Conservation (phyloP, 2,113 vertebrate genomes). For the Apistogramma diplotaenia region DNA sequence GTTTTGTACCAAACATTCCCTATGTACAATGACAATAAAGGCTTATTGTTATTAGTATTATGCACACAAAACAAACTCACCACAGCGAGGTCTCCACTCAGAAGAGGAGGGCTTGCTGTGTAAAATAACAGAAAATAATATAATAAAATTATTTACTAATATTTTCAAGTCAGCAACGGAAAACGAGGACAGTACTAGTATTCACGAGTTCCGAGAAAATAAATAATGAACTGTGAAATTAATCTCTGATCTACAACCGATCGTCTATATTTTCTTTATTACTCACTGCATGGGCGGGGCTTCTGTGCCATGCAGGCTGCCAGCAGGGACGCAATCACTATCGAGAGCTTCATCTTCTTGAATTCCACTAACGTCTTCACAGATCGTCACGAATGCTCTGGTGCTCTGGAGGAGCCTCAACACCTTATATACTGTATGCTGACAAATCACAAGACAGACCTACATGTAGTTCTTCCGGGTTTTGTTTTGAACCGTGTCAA, state of each 20-base stretch:
- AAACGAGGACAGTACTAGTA: not conserved
- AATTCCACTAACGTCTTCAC: not conserved
- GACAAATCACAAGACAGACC: not conserved
- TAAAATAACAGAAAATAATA: not conserved
- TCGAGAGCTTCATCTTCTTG: conserved; percentile 36
- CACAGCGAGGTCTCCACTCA: conserved; percentile 58
- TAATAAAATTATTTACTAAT: not conserved
- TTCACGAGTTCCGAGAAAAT: not conserved
- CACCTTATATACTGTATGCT: conserved; percentile 54
- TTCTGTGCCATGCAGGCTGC: conserved; percentile 44
- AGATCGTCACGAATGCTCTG: not conserved
- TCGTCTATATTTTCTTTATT: not conserved
- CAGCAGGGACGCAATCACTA: conserved; percentile 28
- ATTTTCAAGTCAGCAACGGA: not conserved
- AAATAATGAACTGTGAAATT: not conserved
- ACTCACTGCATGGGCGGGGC: conserved; percentile 72
- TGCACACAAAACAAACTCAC: conserved; percentile 46
- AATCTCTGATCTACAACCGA: not conserved
- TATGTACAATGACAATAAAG: not conserved
- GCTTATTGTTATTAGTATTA: not conserved
- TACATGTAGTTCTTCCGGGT: not conserved
- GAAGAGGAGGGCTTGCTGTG: conserved; percentile 66
- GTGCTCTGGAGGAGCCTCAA: not conserved
- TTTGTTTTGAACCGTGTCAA: not conserved
- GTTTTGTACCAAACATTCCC: not conserved